Evolutionary conservation across 1,140 invertebrate species (phyloP).

Genomic region (Goniozus legneri): DNA sequence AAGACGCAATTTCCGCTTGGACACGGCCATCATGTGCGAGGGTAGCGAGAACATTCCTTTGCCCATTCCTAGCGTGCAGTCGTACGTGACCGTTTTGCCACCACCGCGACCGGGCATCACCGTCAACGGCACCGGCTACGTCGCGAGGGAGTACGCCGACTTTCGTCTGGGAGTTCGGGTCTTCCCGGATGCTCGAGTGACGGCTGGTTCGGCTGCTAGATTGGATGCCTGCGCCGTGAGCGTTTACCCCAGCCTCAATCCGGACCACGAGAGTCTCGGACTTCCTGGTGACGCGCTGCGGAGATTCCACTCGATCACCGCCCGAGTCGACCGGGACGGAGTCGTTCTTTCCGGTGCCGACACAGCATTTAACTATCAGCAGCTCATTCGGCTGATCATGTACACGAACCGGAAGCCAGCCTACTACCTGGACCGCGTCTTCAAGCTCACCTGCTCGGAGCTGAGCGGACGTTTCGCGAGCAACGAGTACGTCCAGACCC

Average conservation of each 20-base stretch:
- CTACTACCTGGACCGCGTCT: slow-evolving; percentile 90
- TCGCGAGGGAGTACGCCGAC: slow-evolving; percentile 80
- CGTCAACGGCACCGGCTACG: slow-evolving; percentile 77
- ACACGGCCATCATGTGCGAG: slow-evolving; percentile 71
- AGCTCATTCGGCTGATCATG: slow-evolving; percentile 80
- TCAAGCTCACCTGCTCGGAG: slow-evolving; percentile 91
- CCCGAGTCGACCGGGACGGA: slow-evolving; percentile 78
- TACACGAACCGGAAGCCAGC: slow-evolving; percentile 93
- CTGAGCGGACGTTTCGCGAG: slow-evolving; percentile 88
- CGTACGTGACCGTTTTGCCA: slow-evolving; percentile 82
- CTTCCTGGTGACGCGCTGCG: slow-evolving; percentile 73
- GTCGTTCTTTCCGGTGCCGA: slow-evolving; percentile 81
- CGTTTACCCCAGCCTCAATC: slow-evolving; percentile 90
- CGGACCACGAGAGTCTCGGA: slow-evolving; percentile 84
- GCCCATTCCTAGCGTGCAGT: slow-evolving; percentile 68
- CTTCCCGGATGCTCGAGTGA: slow-evolving; percentile 75
- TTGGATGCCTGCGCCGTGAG: slow-evolving; percentile 87
- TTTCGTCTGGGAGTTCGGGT: slow-evolving; percentile 80
- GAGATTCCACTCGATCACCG: slow-evolving; percentile 66
- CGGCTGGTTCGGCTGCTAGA: slow-evolving; percentile 60
- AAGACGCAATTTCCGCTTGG: slow-evolving; percentile 79
- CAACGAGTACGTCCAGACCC: slow-evolving; percentile 91
- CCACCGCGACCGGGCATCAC: slow-evolving; percentile 80
- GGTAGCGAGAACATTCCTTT: slow-evolving; percentile 41
- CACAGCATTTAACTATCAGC: slow-evolving; percentile 80